Evolutionary conservation across 2,888 invertebrate genomes (phyloP).

Genomic region (Thereva nobilitata): DNA sequence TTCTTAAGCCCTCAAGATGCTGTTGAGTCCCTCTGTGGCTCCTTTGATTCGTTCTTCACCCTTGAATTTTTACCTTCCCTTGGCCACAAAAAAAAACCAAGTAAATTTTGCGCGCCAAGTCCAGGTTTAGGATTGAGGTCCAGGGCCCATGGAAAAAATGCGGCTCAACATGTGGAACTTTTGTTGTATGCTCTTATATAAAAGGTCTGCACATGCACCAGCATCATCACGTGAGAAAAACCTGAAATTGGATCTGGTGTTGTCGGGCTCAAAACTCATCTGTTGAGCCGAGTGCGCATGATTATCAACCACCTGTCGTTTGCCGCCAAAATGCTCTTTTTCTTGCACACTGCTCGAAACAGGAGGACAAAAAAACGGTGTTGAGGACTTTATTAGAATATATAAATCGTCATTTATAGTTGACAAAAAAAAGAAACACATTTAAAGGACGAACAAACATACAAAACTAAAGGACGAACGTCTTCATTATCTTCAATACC

Average conservation of each 20-base stretch:
- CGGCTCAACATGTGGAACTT: constrained; percentile 24
- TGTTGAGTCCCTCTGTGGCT: constrained; percentile 8
- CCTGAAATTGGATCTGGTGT: constrained; percentile 29
- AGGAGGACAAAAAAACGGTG: not conserved
- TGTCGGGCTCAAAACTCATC: constrained; percentile 10
- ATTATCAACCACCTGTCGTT: constrained; percentile 27
- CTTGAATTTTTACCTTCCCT: no score
- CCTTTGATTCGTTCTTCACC: no score
- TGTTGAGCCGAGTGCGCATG: constrained; percentile 18
- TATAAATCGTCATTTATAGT: not conserved
- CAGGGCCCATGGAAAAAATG: not conserved
- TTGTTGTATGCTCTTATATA: not conserved
- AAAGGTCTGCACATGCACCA: constrained; percentile 7
- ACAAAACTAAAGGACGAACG: no score
- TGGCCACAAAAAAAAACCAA: no score
- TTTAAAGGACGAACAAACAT: not conserved
- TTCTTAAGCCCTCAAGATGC: not conserved
- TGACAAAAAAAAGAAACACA: not conserved
- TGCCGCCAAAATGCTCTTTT: constrained; percentile 26
- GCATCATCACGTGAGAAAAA: constrained; percentile 31
- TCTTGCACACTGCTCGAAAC: not conserved
- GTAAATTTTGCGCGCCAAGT: constrained; percentile 22
- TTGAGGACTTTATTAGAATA: constrained; percentile 4
- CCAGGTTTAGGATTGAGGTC: not conserved
- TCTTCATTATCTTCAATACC: no score